Percentiles rank a stretch among this genome's conserved stretches.
Evolutionary conservation across 2,113 vertebrate species (phyloP).

Genomic region (Reinhardtius hippoglossoides): DNA sequence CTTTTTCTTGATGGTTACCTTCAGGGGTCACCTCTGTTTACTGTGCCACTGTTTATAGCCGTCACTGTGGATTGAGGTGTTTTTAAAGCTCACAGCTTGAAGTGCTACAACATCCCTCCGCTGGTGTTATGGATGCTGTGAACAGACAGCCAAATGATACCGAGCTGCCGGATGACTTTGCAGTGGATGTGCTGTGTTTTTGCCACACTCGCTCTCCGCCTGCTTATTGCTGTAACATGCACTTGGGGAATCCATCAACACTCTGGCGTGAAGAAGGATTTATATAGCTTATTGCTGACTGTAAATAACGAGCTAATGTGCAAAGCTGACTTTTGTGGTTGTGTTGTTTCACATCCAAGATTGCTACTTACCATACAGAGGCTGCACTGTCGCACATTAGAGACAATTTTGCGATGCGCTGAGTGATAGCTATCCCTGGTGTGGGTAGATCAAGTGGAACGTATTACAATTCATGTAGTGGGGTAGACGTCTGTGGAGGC

Average conservation of each 20-base stretch:
- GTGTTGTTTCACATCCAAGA: conserved; percentile 42
- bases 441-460: conserved; percentile 43
- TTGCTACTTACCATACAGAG: conserved; percentile 22
- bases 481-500: conserved; percentile 35
- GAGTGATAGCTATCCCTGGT: conserved; percentile 45
- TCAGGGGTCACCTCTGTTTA: conserved; percentile 70
- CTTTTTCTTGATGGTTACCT: conserved; percentile 57
- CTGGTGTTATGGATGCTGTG: conserved; percentile 60
- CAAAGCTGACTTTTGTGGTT: conserved; percentile 58
- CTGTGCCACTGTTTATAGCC: conserved; percentile 52
- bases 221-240: conserved; percentile 60
- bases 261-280: conserved; percentile 42
- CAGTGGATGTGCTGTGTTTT: conserved; percentile 51
- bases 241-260: conserved; percentile 61
- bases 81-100: conserved; percentile 69
- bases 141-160: conserved; percentile 54
- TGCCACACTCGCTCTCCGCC: conserved; percentile 38
- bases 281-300: conserved; percentile 55
- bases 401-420: conserved; percentile 36
- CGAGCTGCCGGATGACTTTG: conserved; percentile 54
- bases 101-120: conserved; percentile 57
- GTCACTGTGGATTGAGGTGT: conserved; percentile 64
- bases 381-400: conserved; percentile 15
- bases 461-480: conserved; percentile 51
- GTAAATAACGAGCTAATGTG: conserved; percentile 68